phyloP scores from a whole-genome alignment of 2,113 vertebrate genomes.

The Tachycineta bicolor region DNA sequence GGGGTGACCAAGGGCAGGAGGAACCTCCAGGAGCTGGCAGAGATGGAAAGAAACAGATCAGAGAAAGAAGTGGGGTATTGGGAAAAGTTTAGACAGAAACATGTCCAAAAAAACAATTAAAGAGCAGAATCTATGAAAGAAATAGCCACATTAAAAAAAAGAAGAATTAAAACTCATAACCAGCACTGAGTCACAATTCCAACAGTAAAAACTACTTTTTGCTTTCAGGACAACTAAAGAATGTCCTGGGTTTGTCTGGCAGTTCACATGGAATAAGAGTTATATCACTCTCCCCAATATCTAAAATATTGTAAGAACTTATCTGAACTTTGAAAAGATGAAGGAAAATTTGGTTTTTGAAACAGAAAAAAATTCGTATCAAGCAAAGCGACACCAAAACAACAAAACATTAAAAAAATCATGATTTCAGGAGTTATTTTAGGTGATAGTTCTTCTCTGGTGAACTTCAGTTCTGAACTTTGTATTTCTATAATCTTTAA shows the following conservation, averaged over 20 bases:
- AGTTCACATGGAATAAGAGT: not conserved
- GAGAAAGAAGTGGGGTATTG: rapidly evolving
- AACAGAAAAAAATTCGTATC: not conserved
- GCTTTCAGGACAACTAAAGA: not conserved
- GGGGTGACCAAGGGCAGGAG: not conserved
- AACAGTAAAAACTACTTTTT: not conserved
- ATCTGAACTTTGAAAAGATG: not conserved
- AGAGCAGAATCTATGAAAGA: not conserved
- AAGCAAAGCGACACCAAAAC: not conserved
- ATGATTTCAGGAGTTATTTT: not conserved
- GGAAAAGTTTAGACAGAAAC: not conserved
- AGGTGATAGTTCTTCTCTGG: not conserved
- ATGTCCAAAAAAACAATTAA: not conserved
- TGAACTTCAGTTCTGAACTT: not conserved
- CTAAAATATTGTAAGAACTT: not conserved
- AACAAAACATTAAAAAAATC: not conserved
- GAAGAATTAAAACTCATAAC: not conserved
- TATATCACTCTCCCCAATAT: rapidly evolving
- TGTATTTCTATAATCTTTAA: not conserved
- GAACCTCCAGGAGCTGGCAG: not conserved
- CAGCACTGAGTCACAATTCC: not conserved
- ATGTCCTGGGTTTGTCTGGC: not conserved
- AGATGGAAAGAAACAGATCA: not conserved
- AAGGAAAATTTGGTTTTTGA: not conserved
- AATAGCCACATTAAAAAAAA: not conserved